Conservation (phyloP, 2,888 invertebrate species). For the Gasteruption jaculator region DNA sequence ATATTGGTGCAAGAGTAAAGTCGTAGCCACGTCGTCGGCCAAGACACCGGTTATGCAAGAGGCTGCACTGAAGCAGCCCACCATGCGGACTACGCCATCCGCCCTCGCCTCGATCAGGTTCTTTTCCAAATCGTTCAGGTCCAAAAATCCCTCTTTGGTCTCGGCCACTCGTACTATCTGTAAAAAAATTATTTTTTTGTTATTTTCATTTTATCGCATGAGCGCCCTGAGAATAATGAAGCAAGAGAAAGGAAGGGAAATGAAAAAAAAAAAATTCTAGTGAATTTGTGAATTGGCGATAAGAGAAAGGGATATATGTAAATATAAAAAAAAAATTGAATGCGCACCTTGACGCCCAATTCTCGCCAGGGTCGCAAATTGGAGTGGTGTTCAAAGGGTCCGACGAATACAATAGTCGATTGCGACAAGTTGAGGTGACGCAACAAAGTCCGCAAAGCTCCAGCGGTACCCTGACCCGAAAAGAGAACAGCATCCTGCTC, state of each 20-base stretch:
- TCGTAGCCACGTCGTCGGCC: slow-evolving; percentile 78
- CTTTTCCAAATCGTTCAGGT: slow-evolving; percentile 70
- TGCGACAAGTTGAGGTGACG: slow-evolving; percentile 64
- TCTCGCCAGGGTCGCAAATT: slow-evolving; percentile 82
- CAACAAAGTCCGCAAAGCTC: slow-evolving; percentile 73
- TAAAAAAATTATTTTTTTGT: too few species aligned
- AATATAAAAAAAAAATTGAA: slow-evolving; percentile 3
- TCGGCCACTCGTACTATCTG: slow-evolving; percentile 77
- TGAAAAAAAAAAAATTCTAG: too few species aligned
- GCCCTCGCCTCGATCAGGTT: slow-evolving; percentile 63
- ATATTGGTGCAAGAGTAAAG: slow-evolving; percentile 74
- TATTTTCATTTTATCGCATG: slow-evolving; percentile 1
- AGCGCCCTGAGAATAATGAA: too few species aligned
- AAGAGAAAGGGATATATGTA: too few species aligned
- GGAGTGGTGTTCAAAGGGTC: slow-evolving; percentile 73
- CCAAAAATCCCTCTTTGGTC: slow-evolving; percentile 74
- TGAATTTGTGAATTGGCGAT: not conserved
- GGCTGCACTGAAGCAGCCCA: slow-evolving; percentile 83
- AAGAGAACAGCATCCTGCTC: slow-evolving; percentile 58
- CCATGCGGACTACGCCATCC: slow-evolving; percentile 61
- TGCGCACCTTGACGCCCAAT: slow-evolving; percentile 66
- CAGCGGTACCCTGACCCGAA: slow-evolving; percentile 64
- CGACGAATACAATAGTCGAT: slow-evolving; percentile 70
- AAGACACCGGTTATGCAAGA: slow-evolving; percentile 88
- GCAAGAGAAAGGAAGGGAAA: too few species aligned